Base-by-base conservation (phyloP, 2,888 invertebrate species). In the Metalampra italica region DNA sequence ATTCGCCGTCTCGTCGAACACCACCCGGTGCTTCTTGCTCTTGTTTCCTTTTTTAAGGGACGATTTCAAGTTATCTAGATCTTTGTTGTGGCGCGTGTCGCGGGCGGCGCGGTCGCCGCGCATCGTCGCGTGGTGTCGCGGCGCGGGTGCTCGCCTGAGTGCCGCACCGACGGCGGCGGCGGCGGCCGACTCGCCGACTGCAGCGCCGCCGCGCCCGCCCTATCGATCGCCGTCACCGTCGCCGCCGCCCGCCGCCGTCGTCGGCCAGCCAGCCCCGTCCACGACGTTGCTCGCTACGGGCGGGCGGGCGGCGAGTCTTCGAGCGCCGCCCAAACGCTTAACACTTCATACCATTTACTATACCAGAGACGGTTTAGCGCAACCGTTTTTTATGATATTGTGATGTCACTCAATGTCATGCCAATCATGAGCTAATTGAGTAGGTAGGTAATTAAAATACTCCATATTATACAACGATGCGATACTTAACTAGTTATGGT, bases 1-100 rank as follows among this genome's bases (percentile, higher is more conserved):
- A 84, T 97, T 97, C 47, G 95, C 92, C 68, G 93, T 95, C 85
- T 97, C 97, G 75, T 97, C 96, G 72, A 97, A 97, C 46, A 96
- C 93, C 22, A 97, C 97, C 49, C 96, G 92, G 77, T 96, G 92
- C 70, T 94, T 94, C 64, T 93, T 93, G 52, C 90, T 78, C 72
- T 93, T 93, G 59, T 90, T 91, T 52, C 94, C 94, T 53, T 94
- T 94, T 84, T 96, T 95, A 47, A 96, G 91, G 66, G 95, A 90
- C 32, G 94, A 94, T 71, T 93, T 94, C 64, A 94, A 90, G 73
- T 92, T 91, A 55, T 91, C 90, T 66, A 89, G 82, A 72, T 92
- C 91, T 62, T 92, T 91, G 78, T 92, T 92, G 76, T 92, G 92
- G 62, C 88, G 84, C 70, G 82, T 75, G 75, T 90, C 89, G 65